Percentiles rank a stretch among this genome's conserved stretches.
These are phyloP conservation scores for Agonopterix subpropinquella DNA, from an alignment of 2,888 invertebrate genomes.

Conservation along the genomic window DNA sequence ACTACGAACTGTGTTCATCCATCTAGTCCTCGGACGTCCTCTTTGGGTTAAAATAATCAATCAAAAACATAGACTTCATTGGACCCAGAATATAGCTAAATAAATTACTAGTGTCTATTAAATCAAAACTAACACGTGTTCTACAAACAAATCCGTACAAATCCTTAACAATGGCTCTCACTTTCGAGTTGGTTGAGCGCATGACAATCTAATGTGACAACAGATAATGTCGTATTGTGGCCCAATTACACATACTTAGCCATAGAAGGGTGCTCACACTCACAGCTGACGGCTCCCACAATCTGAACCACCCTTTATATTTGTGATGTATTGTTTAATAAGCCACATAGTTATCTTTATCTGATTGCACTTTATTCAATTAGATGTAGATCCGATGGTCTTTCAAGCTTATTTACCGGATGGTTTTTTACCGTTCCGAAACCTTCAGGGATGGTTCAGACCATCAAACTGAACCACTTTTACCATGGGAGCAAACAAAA, in stretches of 20 bases:
- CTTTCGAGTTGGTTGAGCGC: slow-evolving; percentile 52
- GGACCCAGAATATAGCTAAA: background rate
- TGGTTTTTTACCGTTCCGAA: too few species aligned
- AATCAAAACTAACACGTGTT: slow-evolving; percentile 20
- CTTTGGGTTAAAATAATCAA: too few species aligned
- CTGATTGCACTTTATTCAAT: background rate
- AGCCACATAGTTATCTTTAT: slow-evolving; percentile 6
- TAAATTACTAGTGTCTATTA: background rate
- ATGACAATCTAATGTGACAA: slow-evolving; percentile 63
- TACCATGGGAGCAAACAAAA: too few species aligned
- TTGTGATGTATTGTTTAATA: slow-evolving; percentile 12
- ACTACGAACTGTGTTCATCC: too few species aligned
- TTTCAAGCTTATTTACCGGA: too few species aligned
- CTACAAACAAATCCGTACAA: background rate
- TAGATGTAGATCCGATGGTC: too few species aligned
- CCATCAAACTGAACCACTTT: too few species aligned
- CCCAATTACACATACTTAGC: slow-evolving; percentile 42
- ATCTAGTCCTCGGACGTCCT: too few species aligned
- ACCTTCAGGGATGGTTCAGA: too few species aligned
- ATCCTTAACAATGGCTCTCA: slow-evolving; percentile 19
- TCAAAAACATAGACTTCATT: background rate
- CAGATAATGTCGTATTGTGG: slow-evolving; percentile 51
- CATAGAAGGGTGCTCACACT: slow-evolving; percentile 21
- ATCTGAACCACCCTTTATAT: slow-evolving; percentile 12
- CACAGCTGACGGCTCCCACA: slow-evolving; percentile 47